Percentiles rank a stretch among this genome's conserved stretches.
phyloP scores from a whole-genome alignment of 2,888 invertebrate species.

The Horisme vitalbata region DNA sequence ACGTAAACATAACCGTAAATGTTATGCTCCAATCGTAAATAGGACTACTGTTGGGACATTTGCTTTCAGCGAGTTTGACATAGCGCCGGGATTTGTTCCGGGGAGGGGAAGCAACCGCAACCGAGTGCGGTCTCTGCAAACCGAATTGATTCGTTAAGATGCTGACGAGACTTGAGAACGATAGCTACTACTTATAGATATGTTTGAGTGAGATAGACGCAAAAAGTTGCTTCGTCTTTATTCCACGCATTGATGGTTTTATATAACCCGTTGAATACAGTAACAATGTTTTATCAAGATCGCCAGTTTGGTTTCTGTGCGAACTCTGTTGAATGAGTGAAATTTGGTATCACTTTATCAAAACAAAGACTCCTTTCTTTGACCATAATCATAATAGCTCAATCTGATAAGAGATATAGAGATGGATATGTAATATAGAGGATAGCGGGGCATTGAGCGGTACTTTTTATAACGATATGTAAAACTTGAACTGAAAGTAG shows the following conservation, averaged over 20 bases:
- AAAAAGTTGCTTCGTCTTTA: slow-evolving; percentile 39
- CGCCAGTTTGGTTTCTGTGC: too few relatives aligned
- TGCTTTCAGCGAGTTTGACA: slow-evolving; percentile 40
- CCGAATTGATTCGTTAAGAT: slow-evolving; percentile 58
- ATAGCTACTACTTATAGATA: slow-evolving; percentile 35
- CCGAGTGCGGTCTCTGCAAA: slow-evolving; percentile 48
- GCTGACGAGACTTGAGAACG: slow-evolving; percentile 43
- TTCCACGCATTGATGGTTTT: slow-evolving; percentile 49
- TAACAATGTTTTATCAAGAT: slow-evolving; percentile 46
- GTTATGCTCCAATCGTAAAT: slow-evolving; percentile 35
- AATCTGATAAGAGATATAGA: too few relatives aligned
- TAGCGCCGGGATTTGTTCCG: slow-evolving; percentile 50
- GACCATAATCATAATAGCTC: too few relatives aligned
- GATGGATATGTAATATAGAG: too few relatives aligned
- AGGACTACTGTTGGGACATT: slow-evolving; percentile 40
- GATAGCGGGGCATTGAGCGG: too few relatives aligned
- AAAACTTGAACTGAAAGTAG: too few relatives aligned
- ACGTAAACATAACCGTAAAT: slow-evolving; percentile 37
- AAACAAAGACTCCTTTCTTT: too few relatives aligned
- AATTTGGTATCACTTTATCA: too few relatives aligned
- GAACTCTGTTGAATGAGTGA: too few relatives aligned
- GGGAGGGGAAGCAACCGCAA: slow-evolving; percentile 35
- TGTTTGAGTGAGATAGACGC: slow-evolving; percentile 36
- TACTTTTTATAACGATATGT: too few relatives aligned
- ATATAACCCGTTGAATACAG: slow-evolving; percentile 43